Percentiles rank a stretch among this genome's conserved stretches.
Conservation (phyloP, 2,888 invertebrate genomes). For the Hypolimnas misippus region DNA sequence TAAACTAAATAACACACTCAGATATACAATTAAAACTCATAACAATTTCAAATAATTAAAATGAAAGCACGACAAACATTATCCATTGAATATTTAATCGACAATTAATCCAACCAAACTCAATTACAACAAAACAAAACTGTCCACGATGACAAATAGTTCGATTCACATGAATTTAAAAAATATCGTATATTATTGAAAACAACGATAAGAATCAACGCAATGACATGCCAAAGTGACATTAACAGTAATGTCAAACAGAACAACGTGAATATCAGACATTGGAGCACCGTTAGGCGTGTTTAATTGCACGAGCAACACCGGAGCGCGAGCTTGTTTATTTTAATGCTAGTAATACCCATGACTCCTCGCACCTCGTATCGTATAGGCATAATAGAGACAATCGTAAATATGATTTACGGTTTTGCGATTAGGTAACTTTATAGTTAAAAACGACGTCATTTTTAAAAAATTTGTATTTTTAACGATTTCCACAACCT, state of each 20-base stretch:
- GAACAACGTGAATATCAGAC: constrained; percentile 65
- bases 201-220: constrained; percentile 58
- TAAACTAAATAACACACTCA: neutral
- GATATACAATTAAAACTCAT: neutral
- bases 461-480: too few relatives aligned
- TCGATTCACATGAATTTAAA: constrained; percentile 59
- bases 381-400: neutral
- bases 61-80: neutral
- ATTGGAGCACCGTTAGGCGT: constrained; percentile 66
- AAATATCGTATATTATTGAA: constrained; percentile 60
- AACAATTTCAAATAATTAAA: neutral
- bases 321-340: constrained; percentile 45
- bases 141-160: constrained; percentile 49
- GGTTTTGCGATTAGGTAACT: neutral
- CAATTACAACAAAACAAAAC: constrained; percentile 43
- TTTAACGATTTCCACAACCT: too few relatives aligned
- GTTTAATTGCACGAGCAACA: constrained; percentile 71
- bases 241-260: constrained; percentile 81
- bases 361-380: constrained; percentile 18
- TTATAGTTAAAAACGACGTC: too few relatives aligned
- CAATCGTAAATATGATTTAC: neutral
- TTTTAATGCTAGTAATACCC: constrained; percentile 39
- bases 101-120: constrained; percentile 35
- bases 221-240: constrained; percentile 78
- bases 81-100: constrained; percentile 18